Evolutionary conservation across 2,888 invertebrate species (phyloP).

Genomic region (Leucophora obtusa): DNA sequence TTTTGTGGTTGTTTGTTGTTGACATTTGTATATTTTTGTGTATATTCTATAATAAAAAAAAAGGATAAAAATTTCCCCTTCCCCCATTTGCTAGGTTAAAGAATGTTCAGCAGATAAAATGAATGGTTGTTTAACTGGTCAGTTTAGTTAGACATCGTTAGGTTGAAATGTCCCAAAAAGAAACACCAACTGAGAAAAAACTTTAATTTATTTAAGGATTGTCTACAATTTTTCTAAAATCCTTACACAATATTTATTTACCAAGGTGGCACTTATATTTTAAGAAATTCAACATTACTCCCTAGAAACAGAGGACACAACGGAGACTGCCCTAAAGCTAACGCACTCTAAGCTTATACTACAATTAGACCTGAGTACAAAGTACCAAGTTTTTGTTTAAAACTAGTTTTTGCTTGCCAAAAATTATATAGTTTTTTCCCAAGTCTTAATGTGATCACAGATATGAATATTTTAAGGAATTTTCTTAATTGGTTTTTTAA

Average conservation of each 20-base stretch:
- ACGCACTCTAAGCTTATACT: too few relatives aligned
- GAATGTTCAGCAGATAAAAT: neutral
- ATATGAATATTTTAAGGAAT: too few relatives aligned
- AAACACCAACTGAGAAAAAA: conserved; percentile 35
- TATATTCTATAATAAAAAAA: neutral
- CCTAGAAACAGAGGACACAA: too few relatives aligned
- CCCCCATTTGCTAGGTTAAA: neutral
- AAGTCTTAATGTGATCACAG: too few relatives aligned
- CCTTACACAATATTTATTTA: neutral
- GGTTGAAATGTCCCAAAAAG: neutral
- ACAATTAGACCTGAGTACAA: too few relatives aligned
- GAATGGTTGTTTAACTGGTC: neutral
- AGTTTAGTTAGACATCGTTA: conserved; percentile 4
- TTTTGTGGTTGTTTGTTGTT: conserved; percentile 5
- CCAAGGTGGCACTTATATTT: too few relatives aligned
- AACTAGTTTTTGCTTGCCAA: too few relatives aligned
- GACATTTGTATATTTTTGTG: conserved; percentile 4
- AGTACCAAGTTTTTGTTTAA: too few relatives aligned
- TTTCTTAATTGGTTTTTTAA: too few relatives aligned
- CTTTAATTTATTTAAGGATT: conserved; percentile 15
- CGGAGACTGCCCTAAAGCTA: too few relatives aligned
- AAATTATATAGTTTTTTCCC: too few relatives aligned
- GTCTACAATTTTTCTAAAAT: conserved; percentile 6
- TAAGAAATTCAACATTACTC: neutral
- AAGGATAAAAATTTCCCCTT: neutral